Percentiles rank a stretch among this genome's conserved stretches.
Conservation (phyloP, 2,888 invertebrate species). For the Heliconius ismenius region DNA sequence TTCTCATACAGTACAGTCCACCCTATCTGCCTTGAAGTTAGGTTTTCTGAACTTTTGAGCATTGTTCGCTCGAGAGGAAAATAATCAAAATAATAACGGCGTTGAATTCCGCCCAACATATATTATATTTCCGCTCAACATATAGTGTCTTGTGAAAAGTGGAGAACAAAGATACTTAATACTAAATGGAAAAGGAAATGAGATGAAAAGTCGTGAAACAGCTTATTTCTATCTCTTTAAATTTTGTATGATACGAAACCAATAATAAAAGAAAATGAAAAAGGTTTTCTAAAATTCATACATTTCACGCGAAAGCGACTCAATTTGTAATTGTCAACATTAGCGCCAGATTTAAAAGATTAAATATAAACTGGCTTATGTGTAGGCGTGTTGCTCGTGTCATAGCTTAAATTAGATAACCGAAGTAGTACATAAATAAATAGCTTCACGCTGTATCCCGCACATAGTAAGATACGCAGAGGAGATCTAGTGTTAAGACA, state of each 20-base stretch:
- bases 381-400: constrained; percentile 16
- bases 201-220: background rate
- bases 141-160: too few relatives aligned
- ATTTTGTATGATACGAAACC: background rate
- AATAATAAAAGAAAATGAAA: background rate
- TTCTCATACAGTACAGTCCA: too few relatives aligned
- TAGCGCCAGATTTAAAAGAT: constrained; percentile 19
- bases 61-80: too few relatives aligned
- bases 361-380: constrained; percentile 4
- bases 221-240: background rate
- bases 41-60: too few relatives aligned
- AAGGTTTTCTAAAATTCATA: background rate
- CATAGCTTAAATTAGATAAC: constrained; percentile 9
- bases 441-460: background rate
- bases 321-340: constrained; percentile 24
- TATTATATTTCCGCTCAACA: too few relatives aligned
- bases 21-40: too few relatives aligned
- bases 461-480: background rate
- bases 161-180: too few relatives aligned
- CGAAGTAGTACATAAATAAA: background rate
- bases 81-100: too few relatives aligned
- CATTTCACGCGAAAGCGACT: background rate
- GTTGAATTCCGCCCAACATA: too few relatives aligned
- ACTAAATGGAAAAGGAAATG: background rate
- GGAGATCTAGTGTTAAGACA: too few relatives aligned